Base-by-base conservation (phyloP, 2,113 vertebrate genomes). In the Chaetodon auriga region DNA sequence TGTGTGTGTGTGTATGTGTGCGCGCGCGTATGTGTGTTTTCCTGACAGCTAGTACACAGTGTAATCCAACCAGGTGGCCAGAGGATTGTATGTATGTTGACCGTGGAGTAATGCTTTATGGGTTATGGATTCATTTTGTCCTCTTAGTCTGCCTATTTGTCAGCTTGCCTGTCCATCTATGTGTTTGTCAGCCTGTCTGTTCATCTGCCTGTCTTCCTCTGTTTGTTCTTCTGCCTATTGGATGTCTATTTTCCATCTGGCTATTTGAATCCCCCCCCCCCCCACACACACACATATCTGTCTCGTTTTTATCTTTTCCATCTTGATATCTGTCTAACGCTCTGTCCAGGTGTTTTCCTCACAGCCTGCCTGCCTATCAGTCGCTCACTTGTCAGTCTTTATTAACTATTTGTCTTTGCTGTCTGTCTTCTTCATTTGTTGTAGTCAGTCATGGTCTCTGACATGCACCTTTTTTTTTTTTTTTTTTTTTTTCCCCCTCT, bases 21-120 rank as follows among this genome's bases (percentile, higher is more conserved):
- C 12, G 41, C 15, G 19, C 49, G 46, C 48, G 21, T 35, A 21
- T 46, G 66, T 70, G 62, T 23, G 46, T 6, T 49, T 68, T 48
- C 21, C 49, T 72, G 73, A 73, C 74, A 78, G 75, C 30, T 78
- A 82, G 68, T 48, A 53, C 78, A 87, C 70, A 65, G 41, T 80
- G 76, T 79, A 87, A 90, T 83, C 82, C 85, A 68, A 82, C 70
- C 92, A 92, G 90, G 91, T 92, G 91, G 88, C 81, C 63, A 15
- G 81, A 84, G 82, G 87, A 92, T 92, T 92, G 83, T 16, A 78
- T 90, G 82, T 57, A 81, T 92, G 86, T 92, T 94, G 88, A 92
- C 88, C 57, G 12, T 85, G 78, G 87, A 86, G 25, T 62, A 83
- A 85, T 58, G 45, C 80, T 86, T 82, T 61, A 78, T 84, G 49